A percentile compares a stretch with the other conserved stretches of the same genome.
Conservation (phyloP, 2,888 invertebrate genomes). For the Leucozona laternaria region DNA sequence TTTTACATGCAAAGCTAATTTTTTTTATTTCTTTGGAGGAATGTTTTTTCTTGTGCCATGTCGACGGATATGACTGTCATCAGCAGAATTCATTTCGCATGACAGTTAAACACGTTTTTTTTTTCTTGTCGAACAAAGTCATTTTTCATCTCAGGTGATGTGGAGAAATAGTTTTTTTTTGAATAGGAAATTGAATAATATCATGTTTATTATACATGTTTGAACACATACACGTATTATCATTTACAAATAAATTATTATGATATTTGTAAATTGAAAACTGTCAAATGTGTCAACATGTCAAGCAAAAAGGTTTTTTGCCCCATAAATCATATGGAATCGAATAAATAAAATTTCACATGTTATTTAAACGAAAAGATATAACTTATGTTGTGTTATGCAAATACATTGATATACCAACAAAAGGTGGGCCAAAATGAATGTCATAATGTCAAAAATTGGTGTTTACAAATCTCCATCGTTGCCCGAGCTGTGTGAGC, state of each 20-base stretch:
- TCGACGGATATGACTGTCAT: constrained; percentile 6
- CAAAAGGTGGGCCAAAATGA: too few species aligned
- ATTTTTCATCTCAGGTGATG: background rate
- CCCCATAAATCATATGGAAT: background rate
- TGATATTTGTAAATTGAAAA: constrained; percentile 6
- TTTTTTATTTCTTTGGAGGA: background rate
- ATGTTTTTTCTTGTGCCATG: background rate
- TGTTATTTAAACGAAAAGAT: background rate
- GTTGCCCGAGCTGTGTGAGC: too few species aligned
- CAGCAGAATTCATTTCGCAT: background rate
- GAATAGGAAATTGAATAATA: background rate
- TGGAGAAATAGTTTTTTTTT: constrained; percentile 2
- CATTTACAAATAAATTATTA: background rate
- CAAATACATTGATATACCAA: too few species aligned
- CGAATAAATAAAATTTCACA: background rate
- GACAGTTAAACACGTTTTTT: background rate
- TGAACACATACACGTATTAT: background rate
- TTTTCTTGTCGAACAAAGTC: background rate
- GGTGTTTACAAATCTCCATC: too few species aligned
- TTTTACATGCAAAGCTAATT: background rate
- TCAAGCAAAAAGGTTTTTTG: background rate
- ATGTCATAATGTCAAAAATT: too few species aligned
- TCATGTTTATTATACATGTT: background rate
- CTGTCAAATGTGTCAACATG: constrained; percentile 50
- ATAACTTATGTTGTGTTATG: background rate